Base-by-base conservation (phyloP, 1,140 invertebrate genomes). In the Portunus trituberculatus region DNA sequence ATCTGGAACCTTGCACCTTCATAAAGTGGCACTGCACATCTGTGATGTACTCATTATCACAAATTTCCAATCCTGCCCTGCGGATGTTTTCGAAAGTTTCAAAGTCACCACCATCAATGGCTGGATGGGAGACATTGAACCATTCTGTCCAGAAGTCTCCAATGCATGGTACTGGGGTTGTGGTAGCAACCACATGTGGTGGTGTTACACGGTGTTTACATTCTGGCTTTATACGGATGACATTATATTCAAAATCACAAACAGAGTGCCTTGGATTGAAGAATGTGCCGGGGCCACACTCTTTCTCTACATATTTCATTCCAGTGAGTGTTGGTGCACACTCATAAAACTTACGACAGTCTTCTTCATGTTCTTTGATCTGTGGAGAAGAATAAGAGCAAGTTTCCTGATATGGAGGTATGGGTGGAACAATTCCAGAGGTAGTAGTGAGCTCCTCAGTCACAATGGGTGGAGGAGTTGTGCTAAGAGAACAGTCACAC, bases 341-440 rank as follows among this genome's bases (percentile, higher is more conserved):
- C 98, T 97, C 93, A 52, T 98, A 97, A 96, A 98, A 98, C 67
- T 97, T 97, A 87, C 97, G 97, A 96, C 98, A 98, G 96, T 98
- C 97, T 0, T 96, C 97, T 0, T 97, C 97, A 96, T 97, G 97
- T 90, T 97, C 97, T 93, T 97, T 96, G 96, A 89, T 96, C 94
- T 96, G 96, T 96, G 97, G 97, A 96, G 97, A 98, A 96, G 88
- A 93, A 83, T 96, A 82, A 29, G 3, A 46, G 39, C 93, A 89
- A 16, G 20, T 52, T 0, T 91, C 89, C 39, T 39, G 39, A 39
- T 39, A 39, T 39, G 39, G 39, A 28, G 93, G 96, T 25, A 25
- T 96, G 96, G 92, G 92, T 16, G 45, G 10, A n/a, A 14, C 20
- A 20, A 86, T 89, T 7, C 39, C 25, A 4, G 7, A 14, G 25